Conservation (phyloP, 2,113 vertebrate genomes). For the Ifrita kowaldi region DNA sequence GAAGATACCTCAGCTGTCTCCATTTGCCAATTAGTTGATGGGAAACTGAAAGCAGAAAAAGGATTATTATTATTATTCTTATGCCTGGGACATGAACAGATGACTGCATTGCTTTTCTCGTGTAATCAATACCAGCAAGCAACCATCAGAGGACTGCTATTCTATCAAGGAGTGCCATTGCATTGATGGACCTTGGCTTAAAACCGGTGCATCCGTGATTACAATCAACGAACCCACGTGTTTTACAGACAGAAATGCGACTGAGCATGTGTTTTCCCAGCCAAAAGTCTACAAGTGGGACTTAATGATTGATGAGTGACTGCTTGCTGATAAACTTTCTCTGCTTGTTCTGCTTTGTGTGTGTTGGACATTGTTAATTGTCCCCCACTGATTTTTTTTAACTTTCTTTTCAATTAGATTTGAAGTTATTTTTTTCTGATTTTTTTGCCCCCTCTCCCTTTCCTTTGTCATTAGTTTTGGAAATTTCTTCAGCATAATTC, state of each 20-base stretch:
- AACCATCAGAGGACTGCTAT: neutral
- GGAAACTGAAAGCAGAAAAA: constrained; percentile 59
- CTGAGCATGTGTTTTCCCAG: constrained; percentile 73
- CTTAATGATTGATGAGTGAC: constrained; percentile 80
- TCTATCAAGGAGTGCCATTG: constrained; percentile 72
- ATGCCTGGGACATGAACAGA: constrained; percentile 50
- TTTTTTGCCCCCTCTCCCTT: neutral
- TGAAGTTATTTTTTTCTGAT: neutral
- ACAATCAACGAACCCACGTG: constrained; percentile 8
- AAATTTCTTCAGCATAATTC: constrained; percentile 10
- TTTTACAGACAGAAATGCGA: constrained; percentile 65
- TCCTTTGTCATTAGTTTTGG: constrained; percentile 21
- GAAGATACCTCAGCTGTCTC: constrained; percentile 72
- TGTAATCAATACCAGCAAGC: constrained; percentile 56
- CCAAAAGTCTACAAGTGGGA: constrained; percentile 73
- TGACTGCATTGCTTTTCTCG: constrained; percentile 55
- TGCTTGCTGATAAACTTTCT: constrained; percentile 67
- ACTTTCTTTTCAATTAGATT: neutral
- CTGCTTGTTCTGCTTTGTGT: constrained; percentile 63
- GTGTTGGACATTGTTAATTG: constrained; percentile 44
- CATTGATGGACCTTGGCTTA: constrained; percentile 70
- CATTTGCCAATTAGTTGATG: constrained; percentile 64
- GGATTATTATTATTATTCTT: neutral
- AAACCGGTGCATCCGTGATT: constrained; percentile 45
- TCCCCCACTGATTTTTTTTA: neutral